Base-by-base conservation (phyloP, 2,797 vertebrate species). In the Manis crassicaudata region DNA sequence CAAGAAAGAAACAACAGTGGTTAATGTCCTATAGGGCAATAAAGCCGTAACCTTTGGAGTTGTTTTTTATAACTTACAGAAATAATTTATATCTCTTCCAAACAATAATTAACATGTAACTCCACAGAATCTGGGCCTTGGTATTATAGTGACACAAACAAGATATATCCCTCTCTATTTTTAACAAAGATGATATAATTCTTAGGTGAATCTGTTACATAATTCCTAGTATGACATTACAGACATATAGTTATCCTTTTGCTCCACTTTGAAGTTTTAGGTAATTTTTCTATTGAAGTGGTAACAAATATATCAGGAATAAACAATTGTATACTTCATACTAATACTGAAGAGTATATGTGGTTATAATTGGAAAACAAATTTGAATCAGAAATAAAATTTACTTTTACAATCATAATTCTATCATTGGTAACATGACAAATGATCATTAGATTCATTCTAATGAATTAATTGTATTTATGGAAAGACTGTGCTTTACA, bases 321-420 rank as follows among this genome's bases (percentile, higher is more conserved):
- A 65, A 84, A 84, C 0, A 63, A 27, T 13, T 73, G 21, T 76
- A 67, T 6, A 27, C 3, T n/a, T 56, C 16, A 23, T 16, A 21
- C 62, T 65, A 27, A 46, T 56, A 37, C 27, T n/a, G 35, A 70
- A 54, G 37, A n/a, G 8, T 73, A 46, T 46, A 70, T 77, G 3
- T 62, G 9, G n/a, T 37, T 29, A 63, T 27, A 76, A 67, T 5
- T 67, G 29, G 40, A 89, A 83, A 52, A 40, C 13, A 72, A 13
- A 62, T 67, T 86, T 89, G 60, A 82, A 77, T 89, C 12, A 79
- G 25, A 87, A 86, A 86, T 70, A 54, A 37, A 85, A 76, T 82
- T 90, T 65, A 72, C 16, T 88, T 72, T 83, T 3, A 8, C 0
- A 70, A 84, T 6, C 32, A 40, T 83, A 86, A n/a, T 60, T 77